Conservation (phyloP, 92 coral and sea anemone genomes). For the Paramuricea clavata region DNA sequence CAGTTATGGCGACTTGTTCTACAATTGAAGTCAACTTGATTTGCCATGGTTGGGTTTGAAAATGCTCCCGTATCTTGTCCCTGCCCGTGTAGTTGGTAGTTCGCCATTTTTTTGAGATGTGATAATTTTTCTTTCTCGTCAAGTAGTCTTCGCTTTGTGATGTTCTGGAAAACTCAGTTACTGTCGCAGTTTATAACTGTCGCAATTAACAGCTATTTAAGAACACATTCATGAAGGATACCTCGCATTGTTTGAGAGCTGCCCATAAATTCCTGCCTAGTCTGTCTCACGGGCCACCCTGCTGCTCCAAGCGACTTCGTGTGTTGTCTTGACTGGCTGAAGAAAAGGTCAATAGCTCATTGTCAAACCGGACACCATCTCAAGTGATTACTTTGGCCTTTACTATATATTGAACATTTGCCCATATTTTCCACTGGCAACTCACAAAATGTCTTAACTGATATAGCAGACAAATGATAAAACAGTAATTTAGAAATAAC, state of each 20-base stretch:
- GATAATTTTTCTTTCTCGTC: background rate
- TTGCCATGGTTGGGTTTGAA: constrained; percentile 14
- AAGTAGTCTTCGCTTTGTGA: background rate
- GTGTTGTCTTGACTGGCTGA: constrained; percentile 10
- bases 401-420: background rate
- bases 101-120: constrained; percentile 35
- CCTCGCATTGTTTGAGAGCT: constrained; percentile 11
- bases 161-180: background rate
- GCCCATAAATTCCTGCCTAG: constrained; percentile 3
- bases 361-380: constrained; percentile 6
- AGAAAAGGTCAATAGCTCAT: constrained; percentile 39
- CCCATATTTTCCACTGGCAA: background rate
- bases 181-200: constrained; percentile 44
- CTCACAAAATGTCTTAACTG: background rate
- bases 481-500: no score
- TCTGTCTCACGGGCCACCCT: constrained; percentile 39
- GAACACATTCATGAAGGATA: constrained; percentile 21
- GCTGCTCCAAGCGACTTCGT: constrained; percentile 30
- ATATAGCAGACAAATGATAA: no score
- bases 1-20: background rate
- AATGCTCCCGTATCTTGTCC: constrained; percentile 1
- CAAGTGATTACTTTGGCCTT: background rate
- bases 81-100: constrained; percentile 15
- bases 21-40: constrained; percentile 18
- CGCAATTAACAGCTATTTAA: constrained; percentile 53